Evolutionary conservation across 2,113 vertebrate genomes (phyloP).

Genomic region (Aleadryas rufinucha): DNA sequence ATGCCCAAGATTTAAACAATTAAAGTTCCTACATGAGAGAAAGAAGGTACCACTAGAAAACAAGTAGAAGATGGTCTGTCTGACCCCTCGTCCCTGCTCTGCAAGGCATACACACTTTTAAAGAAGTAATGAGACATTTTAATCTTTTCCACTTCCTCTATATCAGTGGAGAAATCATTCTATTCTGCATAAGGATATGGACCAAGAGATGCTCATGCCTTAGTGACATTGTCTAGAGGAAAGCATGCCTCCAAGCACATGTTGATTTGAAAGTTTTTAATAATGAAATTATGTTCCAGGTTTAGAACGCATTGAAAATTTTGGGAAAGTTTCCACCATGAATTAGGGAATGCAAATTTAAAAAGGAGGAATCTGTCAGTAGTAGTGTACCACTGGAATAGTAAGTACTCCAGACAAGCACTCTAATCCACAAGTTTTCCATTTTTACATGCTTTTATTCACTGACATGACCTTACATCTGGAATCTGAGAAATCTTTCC

Average conservation of each 20-base stretch:
- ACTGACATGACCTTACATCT: not conserved
- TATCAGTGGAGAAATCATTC: not conserved
- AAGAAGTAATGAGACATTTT: not conserved
- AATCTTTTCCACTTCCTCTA: not conserved
- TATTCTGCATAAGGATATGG: not conserved
- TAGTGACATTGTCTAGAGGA: not conserved
- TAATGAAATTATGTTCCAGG: not conserved
- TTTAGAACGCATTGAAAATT: not conserved
- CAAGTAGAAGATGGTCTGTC: accelerated
- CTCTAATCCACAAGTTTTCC: accelerated
- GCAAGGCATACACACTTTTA: accelerated
- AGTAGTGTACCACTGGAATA: not conserved
- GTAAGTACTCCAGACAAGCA: not conserved
- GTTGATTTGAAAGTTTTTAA: not conserved
- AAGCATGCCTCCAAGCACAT: not conserved
- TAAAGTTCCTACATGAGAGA: not conserved
- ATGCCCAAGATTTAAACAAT: not conserved
- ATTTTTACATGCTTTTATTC: not conserved
- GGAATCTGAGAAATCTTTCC: not conserved
- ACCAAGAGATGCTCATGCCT: not conserved
- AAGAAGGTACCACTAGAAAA: not conserved
- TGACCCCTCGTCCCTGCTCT: accelerated
- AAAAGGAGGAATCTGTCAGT: not conserved
- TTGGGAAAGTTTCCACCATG: not conserved
- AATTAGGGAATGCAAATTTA: not conserved